Evolutionary conservation across 1,140 invertebrate species (phyloP).

Genomic region (Heliconius hermathena): DNA sequence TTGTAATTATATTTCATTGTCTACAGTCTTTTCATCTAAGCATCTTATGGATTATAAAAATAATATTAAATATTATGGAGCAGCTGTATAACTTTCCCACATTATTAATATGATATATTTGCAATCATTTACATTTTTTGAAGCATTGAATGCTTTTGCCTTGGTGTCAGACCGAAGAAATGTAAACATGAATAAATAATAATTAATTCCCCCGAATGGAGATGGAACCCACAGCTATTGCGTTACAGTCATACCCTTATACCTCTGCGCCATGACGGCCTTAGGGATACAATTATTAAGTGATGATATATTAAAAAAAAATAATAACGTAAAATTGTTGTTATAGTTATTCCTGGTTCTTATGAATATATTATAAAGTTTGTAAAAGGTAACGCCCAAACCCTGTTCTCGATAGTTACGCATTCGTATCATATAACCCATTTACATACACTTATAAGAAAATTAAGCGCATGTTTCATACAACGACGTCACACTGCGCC

Average conservation of each 20-base stretch:
- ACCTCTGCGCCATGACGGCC: too few relatives aligned
- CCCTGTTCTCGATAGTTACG: conserved; percentile 24
- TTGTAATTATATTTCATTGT: conserved; percentile 80
- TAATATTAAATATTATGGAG: not conserved
- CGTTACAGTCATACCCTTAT: too few relatives aligned
- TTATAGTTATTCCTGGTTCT: not conserved
- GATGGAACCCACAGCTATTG: too few relatives aligned
- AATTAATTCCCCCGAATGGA: too few relatives aligned
- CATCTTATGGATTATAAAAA: conserved; percentile 40
- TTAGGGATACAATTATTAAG: not conserved
- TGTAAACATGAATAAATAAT: too few relatives aligned
- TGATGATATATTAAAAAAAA: not conserved
- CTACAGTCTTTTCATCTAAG: conserved; percentile 50
- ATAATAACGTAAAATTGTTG: not conserved
- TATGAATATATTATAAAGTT: not conserved
- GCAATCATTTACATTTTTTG: too few relatives aligned
- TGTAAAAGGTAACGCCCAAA: conserved; percentile 14
- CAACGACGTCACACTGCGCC: conserved; percentile 19
- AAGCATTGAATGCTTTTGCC: too few relatives aligned
- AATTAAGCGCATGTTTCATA: conserved; percentile 27
- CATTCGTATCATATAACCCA: conserved; percentile 21
- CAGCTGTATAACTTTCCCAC: not conserved
- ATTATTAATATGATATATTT: not conserved
- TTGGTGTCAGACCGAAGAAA: too few relatives aligned
- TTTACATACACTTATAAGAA: conserved; percentile 30